Evolutionary conservation across 2,797 vertebrate species (phyloP), one percentile per base, ranked within the genome.

Genomic region (Phalloptychus januarius): DNA sequence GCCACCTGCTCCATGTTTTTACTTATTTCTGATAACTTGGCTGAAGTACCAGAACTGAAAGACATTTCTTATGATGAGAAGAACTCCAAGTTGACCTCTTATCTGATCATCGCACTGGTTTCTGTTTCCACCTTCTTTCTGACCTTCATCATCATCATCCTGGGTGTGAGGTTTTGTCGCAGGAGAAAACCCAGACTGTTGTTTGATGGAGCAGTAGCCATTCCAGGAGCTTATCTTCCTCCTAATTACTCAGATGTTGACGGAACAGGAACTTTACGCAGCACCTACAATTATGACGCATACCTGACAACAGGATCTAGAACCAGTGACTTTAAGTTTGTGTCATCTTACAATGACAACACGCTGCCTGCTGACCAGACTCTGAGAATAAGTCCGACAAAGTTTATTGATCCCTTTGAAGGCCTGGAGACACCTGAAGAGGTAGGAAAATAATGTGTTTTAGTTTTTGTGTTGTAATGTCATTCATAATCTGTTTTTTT

Each of bases 101-200:
- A 69, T 42, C 4, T 69, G 20, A 69, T 69, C 4, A 42, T 69
- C 0, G 36, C 65, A 0, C 10, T 69, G 65, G 38, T 69, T 69
- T 69, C 65, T 42, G 65, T 69, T 0, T 69, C 65, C 5, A 79
- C 95, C 76, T 94, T 95, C 71, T 96, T 97, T 33, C 94, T 96
- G 83, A 89, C 77, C 12, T 78, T 78, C 18, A 79, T 79, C 2
- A 65, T 77, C 76, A 77, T 77, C 69, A 71, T 89, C 40, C 7
- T 92, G 16, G 83, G 86, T 70, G 36, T 91, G 79, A 73, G 88
- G 86, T 1, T 75, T 85, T 6, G 79, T 6, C 94, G 10, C 10
- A 69, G 8, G 0, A 69, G 38, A 42, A 69, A 69, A 0, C 65
- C 65, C 10, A 69, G 36, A 69, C 38, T 69, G 20, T 42, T 69